Base-by-base conservation (phyloP, 2,888 invertebrate species). In the Slavum lentiscoides region DNA sequence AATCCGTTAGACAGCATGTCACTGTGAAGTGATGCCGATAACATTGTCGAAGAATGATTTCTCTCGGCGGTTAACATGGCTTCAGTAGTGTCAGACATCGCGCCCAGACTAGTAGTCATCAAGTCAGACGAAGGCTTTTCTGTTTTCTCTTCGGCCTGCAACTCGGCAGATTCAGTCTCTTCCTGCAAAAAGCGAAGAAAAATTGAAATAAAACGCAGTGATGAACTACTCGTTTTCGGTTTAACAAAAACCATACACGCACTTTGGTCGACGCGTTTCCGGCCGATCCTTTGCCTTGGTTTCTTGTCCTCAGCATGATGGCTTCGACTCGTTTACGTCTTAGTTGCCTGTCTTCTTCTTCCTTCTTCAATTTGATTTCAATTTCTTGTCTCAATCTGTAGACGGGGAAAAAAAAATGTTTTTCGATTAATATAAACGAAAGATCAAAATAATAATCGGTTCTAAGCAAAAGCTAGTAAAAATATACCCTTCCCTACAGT, bases 281-380 rank as follows among this genome's bases (percentile, higher is more conserved):
- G 49, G 49, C 13, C 83, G 88, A 87, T 83, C 87, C 87, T 68
- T 85, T 85, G 49, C 85, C 85, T 85, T 88, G 88, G 82, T 90
- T 90, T 84, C 95, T 89, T n/a, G 96, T 96, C 85, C 96, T 89
- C 76, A 92, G 91, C 96, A 96, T 96, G 85, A 96, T 96, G 81
- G 94, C 95, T 87, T 95, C 95, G 39, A 96, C 95, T 82, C 96
- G 90, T 87, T 95, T 96, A 85, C 95, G 93, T 85, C 97, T 89
- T 82, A 92, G 93, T 85, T 94, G 91, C 82, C 97, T 89, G 86
- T 97, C 97, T 85, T 92, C 93, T 87, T 97, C 97, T 86, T 97
- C 97, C 84, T 91, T 91, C 85, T 91, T 92, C 83, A 93, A 89
- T 82, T 92, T 90, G 86, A 95, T 95, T 75, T 93, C 93, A 86